Evolutionary conservation across 2,113 vertebrate species (phyloP).

Genomic region (Bambusicola thoracicus): DNA sequence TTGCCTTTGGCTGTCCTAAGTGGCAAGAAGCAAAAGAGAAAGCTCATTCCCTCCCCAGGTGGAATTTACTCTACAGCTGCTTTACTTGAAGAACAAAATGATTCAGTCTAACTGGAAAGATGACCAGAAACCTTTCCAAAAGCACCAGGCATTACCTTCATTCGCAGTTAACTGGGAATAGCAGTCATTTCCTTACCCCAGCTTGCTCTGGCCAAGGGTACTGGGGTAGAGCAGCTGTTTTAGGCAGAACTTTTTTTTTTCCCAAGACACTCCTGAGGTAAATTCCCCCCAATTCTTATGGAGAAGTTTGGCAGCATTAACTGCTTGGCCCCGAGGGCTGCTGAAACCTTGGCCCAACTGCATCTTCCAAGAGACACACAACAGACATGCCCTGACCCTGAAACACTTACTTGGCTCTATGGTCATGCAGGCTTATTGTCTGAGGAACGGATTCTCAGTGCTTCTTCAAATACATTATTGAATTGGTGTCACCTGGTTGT

Average conservation of each 20-base stretch:
- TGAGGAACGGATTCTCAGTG: background rate
- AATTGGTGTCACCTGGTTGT: background rate
- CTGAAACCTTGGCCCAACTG: background rate
- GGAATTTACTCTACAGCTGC: background rate
- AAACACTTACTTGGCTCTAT: background rate
- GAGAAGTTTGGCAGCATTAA: background rate
- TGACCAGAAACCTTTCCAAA: background rate
- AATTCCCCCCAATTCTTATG: background rate
- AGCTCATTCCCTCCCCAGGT: background rate
- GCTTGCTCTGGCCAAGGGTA: background rate
- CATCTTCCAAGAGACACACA: background rate
- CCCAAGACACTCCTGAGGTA: background rate
- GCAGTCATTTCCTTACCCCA: background rate
- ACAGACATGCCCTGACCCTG: background rate
- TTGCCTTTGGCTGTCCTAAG: background rate
- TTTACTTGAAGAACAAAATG: background rate
- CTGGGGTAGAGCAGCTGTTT: background rate
- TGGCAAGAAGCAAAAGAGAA: background rate
- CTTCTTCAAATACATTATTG: background rate
- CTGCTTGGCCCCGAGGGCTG: background rate
- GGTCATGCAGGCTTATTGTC: background rate
- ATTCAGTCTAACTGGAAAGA: background rate
- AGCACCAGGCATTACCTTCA: background rate
- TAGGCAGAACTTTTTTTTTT: background rate
- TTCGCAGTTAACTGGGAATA: background rate